phyloP scores from a whole-genome alignment of 2,113 vertebrate species.

The Indicator maculatus region DNA sequence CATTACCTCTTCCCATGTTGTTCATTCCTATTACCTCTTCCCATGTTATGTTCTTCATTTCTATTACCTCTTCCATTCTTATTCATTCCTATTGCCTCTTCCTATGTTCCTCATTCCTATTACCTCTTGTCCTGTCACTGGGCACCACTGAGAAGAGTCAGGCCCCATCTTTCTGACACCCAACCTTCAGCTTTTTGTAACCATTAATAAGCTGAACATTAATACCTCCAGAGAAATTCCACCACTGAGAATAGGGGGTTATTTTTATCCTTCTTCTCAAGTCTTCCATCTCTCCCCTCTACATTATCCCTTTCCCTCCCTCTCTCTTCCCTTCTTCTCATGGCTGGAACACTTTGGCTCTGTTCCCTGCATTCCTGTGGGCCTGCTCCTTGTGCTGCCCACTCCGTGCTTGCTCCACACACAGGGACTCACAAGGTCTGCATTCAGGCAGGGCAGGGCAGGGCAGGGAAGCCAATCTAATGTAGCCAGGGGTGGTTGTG shows the following conservation, averaged over 20 bases:
- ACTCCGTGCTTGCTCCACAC: background rate
- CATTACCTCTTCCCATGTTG: no score
- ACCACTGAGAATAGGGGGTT: background rate
- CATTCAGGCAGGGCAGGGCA: conserved; percentile 57
- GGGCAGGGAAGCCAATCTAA: conserved; percentile 28
- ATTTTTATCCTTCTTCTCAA: background rate
- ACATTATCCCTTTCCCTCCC: background rate
- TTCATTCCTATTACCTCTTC: no score
- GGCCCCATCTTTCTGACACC: no score
- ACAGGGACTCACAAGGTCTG: conserved; percentile 58
- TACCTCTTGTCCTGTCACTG: no score
- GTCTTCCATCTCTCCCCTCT: background rate
- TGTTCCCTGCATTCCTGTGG: conserved; percentile 73
- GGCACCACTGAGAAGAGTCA: no score
- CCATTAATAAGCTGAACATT: background rate
- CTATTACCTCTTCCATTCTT: no score
- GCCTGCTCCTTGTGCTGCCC: conserved; percentile 65
- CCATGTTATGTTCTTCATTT: no score
- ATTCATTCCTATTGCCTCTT: no score
- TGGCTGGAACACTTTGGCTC: conserved; percentile 69
- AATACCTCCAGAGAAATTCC: background rate
- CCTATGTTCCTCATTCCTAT: no score
- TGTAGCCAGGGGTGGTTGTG: conserved; percentile 52
- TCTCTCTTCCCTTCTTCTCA: conserved; percentile 61
- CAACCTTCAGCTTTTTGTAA: background rate